These are phyloP conservation scores for Actenoides lindsayi DNA, from an alignment of 2,113 vertebrate genomes.

Conservation along the genomic window DNA sequence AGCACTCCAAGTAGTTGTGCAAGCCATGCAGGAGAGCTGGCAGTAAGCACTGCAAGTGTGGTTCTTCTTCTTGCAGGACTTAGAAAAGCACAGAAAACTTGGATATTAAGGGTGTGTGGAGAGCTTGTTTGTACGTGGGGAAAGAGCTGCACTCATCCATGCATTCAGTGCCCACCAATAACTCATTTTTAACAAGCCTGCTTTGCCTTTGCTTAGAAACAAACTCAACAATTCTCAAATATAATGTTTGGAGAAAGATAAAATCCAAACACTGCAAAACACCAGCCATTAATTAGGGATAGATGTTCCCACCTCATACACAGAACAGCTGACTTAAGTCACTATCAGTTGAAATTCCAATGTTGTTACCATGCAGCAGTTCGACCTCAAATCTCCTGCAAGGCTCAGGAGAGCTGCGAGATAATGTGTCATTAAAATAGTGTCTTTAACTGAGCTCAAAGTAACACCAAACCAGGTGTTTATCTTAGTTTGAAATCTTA, in stretches of 20 bases:
- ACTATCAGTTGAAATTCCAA: background rate
- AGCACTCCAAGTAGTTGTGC: background rate
- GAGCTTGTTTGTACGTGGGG: background rate
- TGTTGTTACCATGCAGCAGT: background rate
- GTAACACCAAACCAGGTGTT: background rate
- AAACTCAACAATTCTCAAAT: background rate
- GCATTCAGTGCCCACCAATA: background rate
- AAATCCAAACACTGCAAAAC: background rate
- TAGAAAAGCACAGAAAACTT: background rate
- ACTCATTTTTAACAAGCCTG: conserved; percentile 28
- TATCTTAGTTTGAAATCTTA: background rate
- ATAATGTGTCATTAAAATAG: fast-evolving
- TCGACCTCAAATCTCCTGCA: background rate
- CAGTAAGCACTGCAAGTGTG: background rate
- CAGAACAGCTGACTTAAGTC: background rate
- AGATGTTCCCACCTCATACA: background rate
- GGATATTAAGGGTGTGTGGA: background rate
- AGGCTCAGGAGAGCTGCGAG: background rate
- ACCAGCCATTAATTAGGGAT: background rate
- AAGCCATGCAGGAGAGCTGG: background rate
- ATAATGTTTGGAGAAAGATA: background rate
- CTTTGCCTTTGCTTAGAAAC: background rate
- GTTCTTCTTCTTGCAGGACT: background rate
- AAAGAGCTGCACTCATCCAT: background rate
- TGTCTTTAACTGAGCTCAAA: background rate